Percentiles rank a stretch among this genome's conserved stretches.
These are phyloP conservation scores for Drosophila melanosoma DNA, from an alignment of 2,888 invertebrate genomes.

Conservation along the genomic window DNA sequence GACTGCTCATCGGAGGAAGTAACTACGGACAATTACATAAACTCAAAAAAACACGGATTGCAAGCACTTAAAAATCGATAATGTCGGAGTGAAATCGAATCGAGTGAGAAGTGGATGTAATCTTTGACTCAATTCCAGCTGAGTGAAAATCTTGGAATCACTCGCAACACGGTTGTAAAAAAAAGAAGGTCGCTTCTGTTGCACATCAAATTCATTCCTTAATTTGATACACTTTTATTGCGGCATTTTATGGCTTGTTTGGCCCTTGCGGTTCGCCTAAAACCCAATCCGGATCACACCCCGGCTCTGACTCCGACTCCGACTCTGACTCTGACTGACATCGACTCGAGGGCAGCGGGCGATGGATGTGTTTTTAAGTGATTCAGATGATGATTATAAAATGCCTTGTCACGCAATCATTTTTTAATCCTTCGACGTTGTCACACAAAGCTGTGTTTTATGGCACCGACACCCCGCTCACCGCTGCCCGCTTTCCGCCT, in stretches of 20 bases:
- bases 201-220: constrained; percentile 69
- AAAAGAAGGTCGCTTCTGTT: constrained; percentile 28
- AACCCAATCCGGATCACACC: constrained; percentile 49
- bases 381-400: constrained; percentile 77
- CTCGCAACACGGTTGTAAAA: constrained; percentile 34
- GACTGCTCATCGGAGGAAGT: not conserved
- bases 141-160: constrained; percentile 7
- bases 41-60: constrained; percentile 1
- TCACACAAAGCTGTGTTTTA: constrained; percentile 66
- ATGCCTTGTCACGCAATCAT: constrained; percentile 81
- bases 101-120: constrained; percentile 25
- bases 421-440: constrained; percentile 75
- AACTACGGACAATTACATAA: not conserved
- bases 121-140: constrained; percentile 9
- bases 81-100: not conserved
- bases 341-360: constrained; percentile 9
- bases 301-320: constrained; percentile 1
- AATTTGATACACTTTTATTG: constrained; percentile 80
- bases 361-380: constrained; percentile 72
- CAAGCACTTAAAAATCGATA: constrained; percentile 7
- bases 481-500: not conserved
- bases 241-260: constrained; percentile 78
- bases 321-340: not conserved
- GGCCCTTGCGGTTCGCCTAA: constrained; percentile 64
- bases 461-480: constrained; percentile 22